Base-by-base conservation (phyloP, 2,888 invertebrate genomes). In the Drosophila mettleri region DNA sequence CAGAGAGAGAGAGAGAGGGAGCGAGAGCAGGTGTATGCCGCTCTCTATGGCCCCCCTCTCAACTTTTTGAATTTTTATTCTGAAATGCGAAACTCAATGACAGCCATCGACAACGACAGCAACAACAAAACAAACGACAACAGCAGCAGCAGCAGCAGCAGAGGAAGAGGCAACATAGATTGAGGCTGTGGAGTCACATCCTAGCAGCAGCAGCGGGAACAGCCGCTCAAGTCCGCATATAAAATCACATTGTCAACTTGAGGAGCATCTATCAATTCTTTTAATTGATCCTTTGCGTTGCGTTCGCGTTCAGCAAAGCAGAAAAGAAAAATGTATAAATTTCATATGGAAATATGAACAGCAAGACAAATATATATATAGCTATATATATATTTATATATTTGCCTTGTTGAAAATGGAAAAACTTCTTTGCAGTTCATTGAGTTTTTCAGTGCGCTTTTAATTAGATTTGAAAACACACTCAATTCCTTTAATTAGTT, bases 41-140 rank as follows among this genome's bases (percentile, higher is more conserved):
- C n/a, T n/a, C n/a, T n/a, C n/a, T n/a, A n/a, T n/a, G 63, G 55
- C 34, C 62, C 66, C 43, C 62, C 62, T 61, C 68, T 60, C 55
- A 46, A 65, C 49, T 34, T 80, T 74, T 78, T 80, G 78, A 78
- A 74, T 80, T 80, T 80, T 73, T 81, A 80, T 78, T 80, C 70
- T 70, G 80, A 81, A 80, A 80, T 80, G 81, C 75, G 80, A 80
- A 78, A 80, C 80, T 81, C 80, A 79, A 80, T 80, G 79, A 80
- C 80, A 79, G 77, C 80, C 80, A 80, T 67, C 80, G 74, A 79
- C 77, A 79, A 63, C 73, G 52, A 54, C 77, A 58, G 34, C 65
- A 58, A 22, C 62, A 64, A 16, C 65, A 64, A 52, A 46, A 46
- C 62, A 62, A 48, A 48, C 24, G 29, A 48, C 41, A 20, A 22